Base-by-base conservation (phyloP, 1,140 invertebrate species). In the Prorops nasuta region DNA sequence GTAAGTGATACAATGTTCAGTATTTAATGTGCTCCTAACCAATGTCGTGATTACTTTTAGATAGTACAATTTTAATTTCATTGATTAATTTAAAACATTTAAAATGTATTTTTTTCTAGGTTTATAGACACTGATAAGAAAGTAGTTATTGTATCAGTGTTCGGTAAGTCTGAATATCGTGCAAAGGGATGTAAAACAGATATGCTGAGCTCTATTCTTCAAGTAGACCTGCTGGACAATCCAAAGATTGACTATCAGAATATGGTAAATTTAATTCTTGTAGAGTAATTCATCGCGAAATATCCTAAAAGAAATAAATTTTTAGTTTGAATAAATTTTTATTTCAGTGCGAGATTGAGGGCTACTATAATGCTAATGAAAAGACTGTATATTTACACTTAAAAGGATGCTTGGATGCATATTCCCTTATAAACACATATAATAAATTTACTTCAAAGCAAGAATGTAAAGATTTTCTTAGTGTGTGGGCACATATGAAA, bases 401-500 rank as follows among this genome's bases (percentile, higher is more conserved):
- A 12, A 71, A 77, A 41, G 86, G 85, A 48, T 66, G 83, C 20
- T 77, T 84, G 47, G 89, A 90, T 64, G 78, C 79, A 14, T 67
- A 81, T 44, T 64, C 72, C 1, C 66, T 88, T 12, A 56, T 81
- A 4, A 65, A 80, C 20, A 71, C 81, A 22, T 86, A 81, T 60
- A 74, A 84, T 36, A 69, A 76, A 36, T 72, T 86, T 19, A 56
- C 77, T 15, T 71, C 78, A 48, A 77, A 80, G 3, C 65, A 65
- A n/a, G 70, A 78, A 9, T 74, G 66, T 45, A 73, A 86, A 76
- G 83, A 86, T 67, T 86, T 88, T 69, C 75, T 92, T 12, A 84
- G 83, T 45, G 78, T 85, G 3, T 89, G 87, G 81, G 85, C 91
- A 42, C 81, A 89, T 58, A 80, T 92, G 62, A 87, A 90, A 50